These are phyloP conservation scores for Saccostrea glomerata DNA, from an alignment of 1,140 invertebrate species.

Conservation along the genomic window DNA sequence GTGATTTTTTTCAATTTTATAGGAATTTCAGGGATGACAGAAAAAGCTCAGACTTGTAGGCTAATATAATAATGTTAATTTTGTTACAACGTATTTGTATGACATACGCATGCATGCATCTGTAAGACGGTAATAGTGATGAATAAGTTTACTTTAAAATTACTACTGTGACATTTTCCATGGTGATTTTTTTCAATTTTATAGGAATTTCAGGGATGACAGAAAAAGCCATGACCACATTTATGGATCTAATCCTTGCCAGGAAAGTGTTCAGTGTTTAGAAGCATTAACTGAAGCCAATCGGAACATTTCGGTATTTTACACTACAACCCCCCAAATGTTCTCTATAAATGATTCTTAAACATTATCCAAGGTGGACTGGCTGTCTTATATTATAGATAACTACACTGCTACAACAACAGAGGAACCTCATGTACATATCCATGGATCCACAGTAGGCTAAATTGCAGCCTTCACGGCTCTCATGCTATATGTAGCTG, in stretches of 20 bases:
- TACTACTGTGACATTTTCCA: no score
- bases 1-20: not conserved
- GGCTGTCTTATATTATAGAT: not conserved
- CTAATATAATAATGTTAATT: not conserved
- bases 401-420: slow-evolving; percentile 4
- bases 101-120: no score
- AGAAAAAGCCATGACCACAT: slow-evolving; percentile 43
- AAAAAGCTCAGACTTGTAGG: slow-evolving; percentile 7
- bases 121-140: no score
- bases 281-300: not conserved
- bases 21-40: slow-evolving; percentile 1
- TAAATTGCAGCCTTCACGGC: slow-evolving; percentile 60
- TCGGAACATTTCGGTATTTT: not conserved
- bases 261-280: slow-evolving; percentile 41
- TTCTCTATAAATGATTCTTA: not conserved
- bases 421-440: slow-evolving; percentile 8
- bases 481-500: slow-evolving; percentile 67
- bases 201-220: not conserved
- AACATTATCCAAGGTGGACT: not conserved
- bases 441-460: slow-evolving; percentile 51
- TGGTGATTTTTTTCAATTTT: not conserved
- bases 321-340: not conserved
- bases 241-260: slow-evolving; percentile 38
- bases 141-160: no score
- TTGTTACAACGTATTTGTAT: no score